Conservation (phyloP, 2,113 vertebrate genomes). For the Geothlypis trichas region DNA sequence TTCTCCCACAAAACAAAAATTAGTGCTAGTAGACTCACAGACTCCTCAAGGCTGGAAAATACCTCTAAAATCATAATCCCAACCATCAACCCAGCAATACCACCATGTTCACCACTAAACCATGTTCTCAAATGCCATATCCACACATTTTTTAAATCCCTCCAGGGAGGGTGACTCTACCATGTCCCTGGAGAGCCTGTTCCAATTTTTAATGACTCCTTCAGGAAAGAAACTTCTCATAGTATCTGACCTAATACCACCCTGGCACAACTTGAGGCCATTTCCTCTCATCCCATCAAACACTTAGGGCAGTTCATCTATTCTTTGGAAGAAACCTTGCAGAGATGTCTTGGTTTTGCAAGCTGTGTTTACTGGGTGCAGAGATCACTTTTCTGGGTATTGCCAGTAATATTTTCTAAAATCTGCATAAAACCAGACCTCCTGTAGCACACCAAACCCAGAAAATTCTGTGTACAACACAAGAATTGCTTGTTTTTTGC, state of each 20-base stretch:
- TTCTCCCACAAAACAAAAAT: neutral
- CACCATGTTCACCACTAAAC: neutral
- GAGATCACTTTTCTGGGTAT: neutral
- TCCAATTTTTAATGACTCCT: neutral
- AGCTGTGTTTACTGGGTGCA: neutral
- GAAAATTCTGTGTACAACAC: neutral
- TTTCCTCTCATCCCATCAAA: neutral
- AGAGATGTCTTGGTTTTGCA: neutral
- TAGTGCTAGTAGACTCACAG: neutral
- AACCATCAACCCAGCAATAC: neutral
- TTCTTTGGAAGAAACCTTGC: neutral
- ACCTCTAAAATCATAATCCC: neutral
- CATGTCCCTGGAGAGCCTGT: neutral
- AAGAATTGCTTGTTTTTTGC: neutral
- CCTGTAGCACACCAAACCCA: neutral
- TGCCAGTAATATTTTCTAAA: neutral
- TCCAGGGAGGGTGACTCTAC: neutral
- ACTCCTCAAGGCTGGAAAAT: neutral
- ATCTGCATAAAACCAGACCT: neutral
- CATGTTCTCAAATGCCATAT: neutral
- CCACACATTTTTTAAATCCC: neutral
- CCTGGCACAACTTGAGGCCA: neutral
- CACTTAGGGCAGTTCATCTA: neutral
- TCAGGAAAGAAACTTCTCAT: neutral
- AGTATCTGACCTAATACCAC: neutral